Evolutionary conservation across 2,113 vertebrate species (phyloP).

Genomic region (Todiramphus saurophagus): DNA sequence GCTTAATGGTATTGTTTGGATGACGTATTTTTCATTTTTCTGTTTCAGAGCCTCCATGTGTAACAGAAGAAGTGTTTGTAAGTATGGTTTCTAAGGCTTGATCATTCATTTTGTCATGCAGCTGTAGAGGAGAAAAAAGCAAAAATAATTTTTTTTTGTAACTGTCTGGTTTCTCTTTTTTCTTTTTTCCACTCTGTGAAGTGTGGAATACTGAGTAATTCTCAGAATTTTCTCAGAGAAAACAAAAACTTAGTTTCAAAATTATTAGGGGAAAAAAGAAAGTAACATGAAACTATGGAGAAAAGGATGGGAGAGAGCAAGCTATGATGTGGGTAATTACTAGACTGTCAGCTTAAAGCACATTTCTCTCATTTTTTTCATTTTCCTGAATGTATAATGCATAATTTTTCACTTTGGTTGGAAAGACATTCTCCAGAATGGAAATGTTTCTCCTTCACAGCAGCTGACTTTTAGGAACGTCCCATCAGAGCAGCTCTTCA

Average conservation of each 20-base stretch:
- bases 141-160: neutral
- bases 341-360: neutral
- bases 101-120: neutral
- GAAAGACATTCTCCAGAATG: too few species aligned
- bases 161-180: neutral
- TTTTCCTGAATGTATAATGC: too few species aligned
- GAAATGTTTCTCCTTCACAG: too few species aligned
- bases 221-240: neutral
- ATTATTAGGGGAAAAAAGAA: neutral
- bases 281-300: neutral
- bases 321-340: neutral
- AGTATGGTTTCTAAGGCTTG: conserved; percentile 72
- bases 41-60: conserved; percentile 80
- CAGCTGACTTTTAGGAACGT: too few species aligned
- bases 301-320: neutral
- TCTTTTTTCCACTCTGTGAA: neutral
- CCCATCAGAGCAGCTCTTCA: too few species aligned
- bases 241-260: neutral
- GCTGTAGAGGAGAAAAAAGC: neutral
- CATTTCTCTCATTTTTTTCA: neutral
- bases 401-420: too few species aligned
- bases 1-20: conserved; percentile 12
- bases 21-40: conserved; percentile 48
- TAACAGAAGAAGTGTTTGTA: conserved; percentile 86
- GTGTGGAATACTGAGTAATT: neutral